Conservation (phyloP, 2,888 invertebrate species). For the Acleris laterana region DNA sequence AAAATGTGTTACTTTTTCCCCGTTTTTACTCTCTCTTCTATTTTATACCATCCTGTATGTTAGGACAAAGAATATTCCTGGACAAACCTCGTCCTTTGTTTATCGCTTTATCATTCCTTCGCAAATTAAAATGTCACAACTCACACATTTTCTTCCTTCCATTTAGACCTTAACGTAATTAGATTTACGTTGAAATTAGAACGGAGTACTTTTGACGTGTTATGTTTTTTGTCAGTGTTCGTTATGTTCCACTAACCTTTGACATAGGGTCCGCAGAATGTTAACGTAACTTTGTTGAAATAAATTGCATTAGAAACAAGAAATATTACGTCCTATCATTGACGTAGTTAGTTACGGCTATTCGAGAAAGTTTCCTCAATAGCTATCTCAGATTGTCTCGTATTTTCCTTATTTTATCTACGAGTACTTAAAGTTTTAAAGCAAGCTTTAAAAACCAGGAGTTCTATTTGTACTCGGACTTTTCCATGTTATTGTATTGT, state of each 20-base stretch:
- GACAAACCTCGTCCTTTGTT: constrained; percentile 33
- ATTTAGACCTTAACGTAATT: background rate
- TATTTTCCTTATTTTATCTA: too few relatives aligned
- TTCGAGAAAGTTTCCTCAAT: too few relatives aligned
- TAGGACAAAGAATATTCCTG: constrained; percentile 21
- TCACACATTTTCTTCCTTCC: background rate
- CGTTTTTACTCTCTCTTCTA: background rate
- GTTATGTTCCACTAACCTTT: constrained; percentile 19
- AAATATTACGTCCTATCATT: background rate
- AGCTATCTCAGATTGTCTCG: too few relatives aligned
- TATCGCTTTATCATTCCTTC: constrained; percentile 18
- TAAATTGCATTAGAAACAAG: constrained; percentile 5
- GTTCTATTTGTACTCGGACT: too few relatives aligned
- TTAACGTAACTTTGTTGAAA: constrained; percentile 16
- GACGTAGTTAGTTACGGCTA: too few relatives aligned
- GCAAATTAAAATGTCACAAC: background rate
- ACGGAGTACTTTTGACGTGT: background rate
- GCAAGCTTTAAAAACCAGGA: too few relatives aligned
- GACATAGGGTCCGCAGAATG: constrained; percentile 19
- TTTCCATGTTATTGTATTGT: too few relatives aligned
- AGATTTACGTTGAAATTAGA: background rate
- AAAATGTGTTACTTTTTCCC: background rate
- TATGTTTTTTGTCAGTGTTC: background rate
- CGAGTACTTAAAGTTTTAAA: too few relatives aligned
- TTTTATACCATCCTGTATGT: constrained; percentile 23